Conservation (phyloP, 2,113 vertebrate species). For the Aptenodytes patagonicus region DNA sequence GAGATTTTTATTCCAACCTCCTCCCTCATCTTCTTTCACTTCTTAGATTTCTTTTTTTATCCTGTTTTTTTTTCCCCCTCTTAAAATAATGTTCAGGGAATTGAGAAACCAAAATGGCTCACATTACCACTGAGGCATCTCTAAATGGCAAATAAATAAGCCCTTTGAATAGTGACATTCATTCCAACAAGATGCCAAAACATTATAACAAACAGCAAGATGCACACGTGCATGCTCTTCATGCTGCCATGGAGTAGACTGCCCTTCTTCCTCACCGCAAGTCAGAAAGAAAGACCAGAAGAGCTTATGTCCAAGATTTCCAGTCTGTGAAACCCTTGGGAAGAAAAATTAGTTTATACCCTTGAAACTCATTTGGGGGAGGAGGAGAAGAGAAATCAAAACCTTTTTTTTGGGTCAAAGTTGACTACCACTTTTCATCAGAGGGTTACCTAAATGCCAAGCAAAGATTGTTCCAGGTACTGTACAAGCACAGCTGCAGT, state of each 20-base stretch:
- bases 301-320: neutral
- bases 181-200: neutral
- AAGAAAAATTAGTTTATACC: neutral
- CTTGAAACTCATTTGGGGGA: neutral
- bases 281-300: neutral
- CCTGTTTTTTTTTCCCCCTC: neutral
- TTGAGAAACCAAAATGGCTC: constrained; percentile 39
- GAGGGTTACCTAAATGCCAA: neutral
- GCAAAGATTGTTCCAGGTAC: neutral
- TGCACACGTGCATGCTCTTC: neutral
- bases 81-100: constrained; percentile 33
- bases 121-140: neutral
- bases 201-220: neutral
- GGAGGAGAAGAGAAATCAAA: neutral
- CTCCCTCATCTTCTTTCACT: constrained; percentile 17
- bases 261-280: neutral
- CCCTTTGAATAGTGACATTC: neutral
- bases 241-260: rapidly evolving
- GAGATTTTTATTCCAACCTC: constrained; percentile 39
- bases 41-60: constrained; percentile 8
- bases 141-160: constrained; percentile 35
- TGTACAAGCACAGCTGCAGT: neutral
- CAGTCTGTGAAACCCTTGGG: neutral
- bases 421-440: neutral
- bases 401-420: neutral